Evolutionary conservation across 2,797 vertebrate species (phyloP).

Genomic region (Graptemys geographica): DNA sequence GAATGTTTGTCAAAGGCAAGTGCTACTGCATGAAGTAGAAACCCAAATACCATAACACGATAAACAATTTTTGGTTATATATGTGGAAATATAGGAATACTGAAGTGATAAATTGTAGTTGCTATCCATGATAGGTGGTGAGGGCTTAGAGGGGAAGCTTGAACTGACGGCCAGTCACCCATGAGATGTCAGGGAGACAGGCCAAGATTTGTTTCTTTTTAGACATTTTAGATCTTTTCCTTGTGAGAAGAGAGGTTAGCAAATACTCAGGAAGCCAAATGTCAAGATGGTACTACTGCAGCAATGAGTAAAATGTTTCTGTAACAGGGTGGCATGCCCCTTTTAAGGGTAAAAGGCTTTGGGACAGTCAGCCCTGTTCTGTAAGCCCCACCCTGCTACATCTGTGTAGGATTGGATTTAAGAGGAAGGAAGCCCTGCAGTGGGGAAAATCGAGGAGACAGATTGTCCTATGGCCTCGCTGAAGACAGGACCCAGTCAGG

Average conservation of each 20-base stretch:
- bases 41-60: not conserved
- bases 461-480: not conserved
- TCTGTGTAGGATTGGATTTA: not conserved
- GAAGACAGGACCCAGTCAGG: not conserved
- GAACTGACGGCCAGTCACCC: no score
- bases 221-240: not conserved
- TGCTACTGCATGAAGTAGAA: fast-evolving
- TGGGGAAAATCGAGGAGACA: not conserved
- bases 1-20: not conserved
- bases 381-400: not conserved
- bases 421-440: not conserved
- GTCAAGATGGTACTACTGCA: not conserved
- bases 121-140: no score
- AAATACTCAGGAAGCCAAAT: not conserved
- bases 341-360: not conserved
- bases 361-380: not conserved
- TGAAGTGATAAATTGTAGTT: not conserved
- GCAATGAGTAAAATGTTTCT: not conserved
- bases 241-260: not conserved
- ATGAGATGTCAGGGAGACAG: no score
- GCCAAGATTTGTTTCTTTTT: no score
- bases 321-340: not conserved
- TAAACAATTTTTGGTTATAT: not conserved
- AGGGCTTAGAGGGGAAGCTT: no score
- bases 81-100: not conserved